Conservation (phyloP, 2,888 invertebrate species). For the Escarpia spicata region DNA sequence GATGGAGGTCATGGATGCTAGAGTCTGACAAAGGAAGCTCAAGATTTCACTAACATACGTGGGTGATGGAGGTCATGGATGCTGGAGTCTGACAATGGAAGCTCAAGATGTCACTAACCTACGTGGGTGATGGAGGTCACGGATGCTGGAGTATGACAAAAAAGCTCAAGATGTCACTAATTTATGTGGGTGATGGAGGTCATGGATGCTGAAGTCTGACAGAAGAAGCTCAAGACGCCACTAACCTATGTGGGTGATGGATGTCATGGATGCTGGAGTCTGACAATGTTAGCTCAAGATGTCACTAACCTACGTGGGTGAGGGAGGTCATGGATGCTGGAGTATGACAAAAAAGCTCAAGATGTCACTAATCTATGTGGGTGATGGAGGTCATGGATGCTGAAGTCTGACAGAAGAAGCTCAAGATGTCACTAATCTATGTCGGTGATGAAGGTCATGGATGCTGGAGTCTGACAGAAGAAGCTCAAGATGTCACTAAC, state of each 20-base stretch:
- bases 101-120: conserved; percentile 39
- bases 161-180: conserved; percentile 26
- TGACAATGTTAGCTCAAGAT: not conserved
- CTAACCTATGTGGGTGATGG: not conserved
- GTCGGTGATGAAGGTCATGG: not conserved
- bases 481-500: conserved; percentile 33
- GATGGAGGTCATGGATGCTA: conserved; percentile 48
- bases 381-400: conserved; percentile 48
- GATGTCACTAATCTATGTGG: conserved; percentile 46
- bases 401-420: conserved; percentile 26
- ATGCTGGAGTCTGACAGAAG: no score
- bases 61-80: not conserved
- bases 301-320: conserved; percentile 47
- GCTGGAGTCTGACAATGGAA: not conserved
- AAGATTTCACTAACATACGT: not conserved
- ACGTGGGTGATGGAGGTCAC: conserved; percentile 50
- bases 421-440: not conserved
- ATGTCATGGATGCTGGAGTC: not conserved
- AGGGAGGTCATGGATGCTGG: conserved; percentile 48
- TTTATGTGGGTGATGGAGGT: conserved; percentile 51
- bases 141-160: conserved; percentile 36
- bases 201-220: conserved; percentile 42
- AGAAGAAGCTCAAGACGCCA: no score
- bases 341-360: not conserved
- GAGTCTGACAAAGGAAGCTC: conserved; percentile 27